Evolutionary conservation across 1,140 invertebrate genomes (phyloP).

Genomic region (Drosophila setifemur): DNA sequence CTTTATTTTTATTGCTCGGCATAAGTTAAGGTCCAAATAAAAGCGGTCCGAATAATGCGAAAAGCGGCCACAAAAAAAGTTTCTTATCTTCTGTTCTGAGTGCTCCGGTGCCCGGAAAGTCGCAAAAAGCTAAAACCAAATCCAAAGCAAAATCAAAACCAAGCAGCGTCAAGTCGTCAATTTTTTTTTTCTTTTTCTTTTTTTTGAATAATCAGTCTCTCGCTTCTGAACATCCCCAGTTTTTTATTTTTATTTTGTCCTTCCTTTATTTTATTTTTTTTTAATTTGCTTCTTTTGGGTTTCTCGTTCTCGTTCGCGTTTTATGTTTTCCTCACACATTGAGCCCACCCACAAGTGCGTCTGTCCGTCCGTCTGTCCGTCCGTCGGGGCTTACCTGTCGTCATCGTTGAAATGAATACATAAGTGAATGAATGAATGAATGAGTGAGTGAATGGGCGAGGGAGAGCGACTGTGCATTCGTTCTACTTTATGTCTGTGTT

Average conservation of each 20-base stretch:
- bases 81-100: conserved; percentile 43
- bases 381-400: conserved; percentile 39
- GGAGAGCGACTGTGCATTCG: conserved; percentile 58
- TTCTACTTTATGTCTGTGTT: conserved; percentile 37
- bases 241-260: background rate
- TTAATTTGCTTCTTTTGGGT: conserved; percentile 8
- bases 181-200: background rate
- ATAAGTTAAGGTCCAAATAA: conserved; percentile 67
- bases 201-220: background rate
- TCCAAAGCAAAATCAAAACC: conserved; percentile 8
- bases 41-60: conserved; percentile 15
- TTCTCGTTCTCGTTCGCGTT: background rate
- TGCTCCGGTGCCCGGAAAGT: conserved; percentile 27
- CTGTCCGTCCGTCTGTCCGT: conserved; percentile 15
- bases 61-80: conserved; percentile 23
- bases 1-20: conserved; percentile 62
- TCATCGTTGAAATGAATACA: conserved; percentile 52
- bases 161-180: conserved; percentile 9
- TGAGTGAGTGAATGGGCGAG: conserved; percentile 68
- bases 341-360: conserved; percentile 74
- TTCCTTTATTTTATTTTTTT: conserved; percentile 12
- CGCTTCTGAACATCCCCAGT: background rate
- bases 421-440: conserved; percentile 53
- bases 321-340: conserved; percentile 42
- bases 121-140: conserved; percentile 20